Evolutionary conservation across 2,888 invertebrate species (phyloP), one percentile per base, ranked within the genome.

Genomic region (Rhopalosiphum nymphaeae): DNA sequence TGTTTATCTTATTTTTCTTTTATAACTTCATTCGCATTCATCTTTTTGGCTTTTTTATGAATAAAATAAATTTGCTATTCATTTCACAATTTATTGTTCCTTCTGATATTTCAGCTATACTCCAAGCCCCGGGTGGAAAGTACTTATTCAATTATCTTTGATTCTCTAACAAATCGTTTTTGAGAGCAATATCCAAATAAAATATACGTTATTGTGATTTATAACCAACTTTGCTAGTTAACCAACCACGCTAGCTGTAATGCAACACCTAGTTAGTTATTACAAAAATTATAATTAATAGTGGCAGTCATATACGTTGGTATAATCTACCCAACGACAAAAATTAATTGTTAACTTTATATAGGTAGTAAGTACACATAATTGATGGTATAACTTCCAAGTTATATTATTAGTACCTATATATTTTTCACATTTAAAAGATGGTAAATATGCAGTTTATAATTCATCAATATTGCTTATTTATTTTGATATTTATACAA

Each of bases 271-370:
- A 78, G 78, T 78, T 21, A 36, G 2, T 78, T 78, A 36, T 78
- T 36, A 36, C 36, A 78, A 78, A 78, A 78, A 78, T 78, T 78
- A 78, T 78, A 78, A 78, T 78, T 78, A 36, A 78, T 78, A 78
- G 21, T 36, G 2, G 7, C 21, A 36, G 36, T 78, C 78, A 36
- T 78, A 78, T 78, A 21, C 36, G 21, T 36, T 78, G 21, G 2
- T 36, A 36, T 21, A 36, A 78, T 36, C 78, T 21, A 78, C 78
- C 9, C 21, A 36, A 21, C 9, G 36, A 78, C 78, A 36, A 78
- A 36, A 78, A 78, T 78, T 78, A 78, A 78, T 78, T 78, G 36
- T 78, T 78, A 78, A 36, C 21, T 36, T 36, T 36, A 21, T 36
- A 25, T 36, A 36, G 78, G 36, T 78, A 36, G 78, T 36, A 36